Evolutionary conservation across 2,113 vertebrate genomes (phyloP).

Genomic region (Mastomys natalensis): DNA sequence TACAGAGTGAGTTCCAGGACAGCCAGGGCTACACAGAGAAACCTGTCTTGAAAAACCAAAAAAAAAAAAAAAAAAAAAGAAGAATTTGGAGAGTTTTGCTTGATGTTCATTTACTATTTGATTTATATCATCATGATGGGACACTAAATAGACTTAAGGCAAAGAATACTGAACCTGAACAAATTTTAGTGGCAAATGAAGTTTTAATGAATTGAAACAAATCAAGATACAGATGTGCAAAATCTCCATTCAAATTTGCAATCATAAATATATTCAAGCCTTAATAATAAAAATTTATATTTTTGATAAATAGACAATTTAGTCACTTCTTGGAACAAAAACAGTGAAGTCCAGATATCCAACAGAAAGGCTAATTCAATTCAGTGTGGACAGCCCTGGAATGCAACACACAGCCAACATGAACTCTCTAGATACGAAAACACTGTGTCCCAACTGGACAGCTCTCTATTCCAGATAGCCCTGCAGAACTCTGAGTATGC

Average conservation of each 20-base stretch:
- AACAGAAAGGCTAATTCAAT: background rate
- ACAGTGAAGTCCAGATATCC: background rate
- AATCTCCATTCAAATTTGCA: background rate
- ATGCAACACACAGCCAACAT: background rate
- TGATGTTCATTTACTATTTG: background rate
- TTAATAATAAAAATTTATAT: background rate
- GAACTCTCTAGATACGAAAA: background rate
- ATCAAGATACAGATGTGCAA: slow-evolving; percentile 32
- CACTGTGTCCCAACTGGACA: background rate
- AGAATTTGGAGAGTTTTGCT: background rate
- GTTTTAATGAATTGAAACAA: slow-evolving; percentile 26
- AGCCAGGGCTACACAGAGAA: no score
- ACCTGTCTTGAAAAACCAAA: no score
- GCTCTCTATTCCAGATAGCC: background rate
- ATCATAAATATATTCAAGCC: background rate
- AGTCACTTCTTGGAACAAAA: background rate
- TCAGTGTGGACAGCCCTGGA: background rate
- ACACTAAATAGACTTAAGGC: slow-evolving; percentile 1
- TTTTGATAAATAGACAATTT: background rate
- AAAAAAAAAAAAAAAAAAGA: no score
- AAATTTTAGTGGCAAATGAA: slow-evolving; percentile 2
- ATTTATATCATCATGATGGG: background rate
- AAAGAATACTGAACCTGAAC: slow-evolving; percentile 29
- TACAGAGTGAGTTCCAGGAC: no score
- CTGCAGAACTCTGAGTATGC: background rate